Evolutionary conservation across 2,113 vertebrate species (phyloP).

Genomic region (Daboia siamensis): DNA sequence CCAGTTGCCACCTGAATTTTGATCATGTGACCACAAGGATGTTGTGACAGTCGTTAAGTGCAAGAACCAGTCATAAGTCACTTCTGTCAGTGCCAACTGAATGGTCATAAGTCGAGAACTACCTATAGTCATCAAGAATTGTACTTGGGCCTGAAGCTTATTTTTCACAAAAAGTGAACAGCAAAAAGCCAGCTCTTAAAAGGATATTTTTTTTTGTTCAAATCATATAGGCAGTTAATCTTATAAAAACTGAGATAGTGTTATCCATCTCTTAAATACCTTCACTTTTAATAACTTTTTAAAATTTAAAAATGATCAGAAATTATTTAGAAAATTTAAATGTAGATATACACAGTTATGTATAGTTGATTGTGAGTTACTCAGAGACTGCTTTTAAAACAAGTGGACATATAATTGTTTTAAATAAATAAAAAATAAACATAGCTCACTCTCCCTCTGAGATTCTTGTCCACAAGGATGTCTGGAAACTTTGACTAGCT

Average conservation of each 20-base stretch:
- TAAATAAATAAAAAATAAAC: not conserved
- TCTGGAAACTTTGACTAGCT: not conserved
- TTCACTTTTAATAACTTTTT: not conserved
- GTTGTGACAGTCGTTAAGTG: not conserved
- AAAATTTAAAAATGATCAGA: not conserved
- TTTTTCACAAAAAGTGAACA: constrained; percentile 13
- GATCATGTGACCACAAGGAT: not conserved
- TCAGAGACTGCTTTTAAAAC: not conserved
- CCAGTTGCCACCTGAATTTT: not conserved
- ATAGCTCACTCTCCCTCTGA: not conserved
- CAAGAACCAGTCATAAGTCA: not conserved
- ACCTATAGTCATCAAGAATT: not conserved
- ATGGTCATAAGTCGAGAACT: not conserved
- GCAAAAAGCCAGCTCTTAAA: not conserved
- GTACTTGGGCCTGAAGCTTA: not conserved
- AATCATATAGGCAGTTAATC: constrained; percentile 7
- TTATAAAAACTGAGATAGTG: constrained; percentile 19
- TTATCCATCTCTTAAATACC: constrained; percentile 45
- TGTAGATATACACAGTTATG: not conserved
- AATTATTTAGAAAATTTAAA: not conserved
- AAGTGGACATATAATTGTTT: not conserved
- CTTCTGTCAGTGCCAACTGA: not conserved
- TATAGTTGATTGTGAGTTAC: not conserved
- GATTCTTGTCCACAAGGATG: not conserved
- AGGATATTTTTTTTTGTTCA: constrained; percentile 7